Evolutionary conservation across 2,888 invertebrate species (phyloP).

Genomic region (Megamerina dolium): DNA sequence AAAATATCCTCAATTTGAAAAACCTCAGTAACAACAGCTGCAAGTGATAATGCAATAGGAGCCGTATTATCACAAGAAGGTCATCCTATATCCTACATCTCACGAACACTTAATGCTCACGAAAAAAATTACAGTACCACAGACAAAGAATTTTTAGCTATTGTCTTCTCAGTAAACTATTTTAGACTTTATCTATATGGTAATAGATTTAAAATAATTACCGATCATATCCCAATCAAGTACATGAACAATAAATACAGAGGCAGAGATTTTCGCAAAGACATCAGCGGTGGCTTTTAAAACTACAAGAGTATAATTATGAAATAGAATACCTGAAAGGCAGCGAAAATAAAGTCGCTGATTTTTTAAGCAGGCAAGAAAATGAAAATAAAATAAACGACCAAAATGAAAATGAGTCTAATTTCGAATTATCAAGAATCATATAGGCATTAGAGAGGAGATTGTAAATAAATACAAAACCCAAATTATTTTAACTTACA

Average conservation of each 20-base stretch:
- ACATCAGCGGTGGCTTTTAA: too few species aligned
- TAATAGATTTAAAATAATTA: not conserved
- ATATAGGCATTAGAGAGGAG: constrained; percentile 18
- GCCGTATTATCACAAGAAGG: constrained; percentile 4
- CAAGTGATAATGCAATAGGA: not conserved
- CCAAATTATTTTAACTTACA: constrained; percentile 18
- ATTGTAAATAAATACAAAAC: constrained; percentile 18
- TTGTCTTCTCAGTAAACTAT: not conserved
- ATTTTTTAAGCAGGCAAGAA: constrained; percentile 19
- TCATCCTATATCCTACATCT: constrained; percentile 1
- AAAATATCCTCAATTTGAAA: constrained; percentile 6
- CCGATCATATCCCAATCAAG: constrained; percentile 5
- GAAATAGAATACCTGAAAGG: constrained; percentile 18
- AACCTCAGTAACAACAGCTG: too few species aligned
- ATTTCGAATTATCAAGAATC: constrained; percentile 15
- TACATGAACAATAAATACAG: constrained; percentile 17
- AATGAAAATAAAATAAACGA: constrained; percentile 8
- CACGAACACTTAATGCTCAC: constrained; percentile 4
- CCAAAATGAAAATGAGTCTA: constrained; percentile 13
- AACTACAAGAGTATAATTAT: too few species aligned
- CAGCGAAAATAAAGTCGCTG: constrained; percentile 17
- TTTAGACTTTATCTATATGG: not conserved
- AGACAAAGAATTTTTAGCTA: constrained; percentile 1
- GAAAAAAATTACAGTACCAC: not conserved
- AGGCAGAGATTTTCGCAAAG: constrained; percentile 17